Evolutionary conservation across 2,888 invertebrate species (phyloP).

Genomic region (Mechanitis mazaeus): DNA sequence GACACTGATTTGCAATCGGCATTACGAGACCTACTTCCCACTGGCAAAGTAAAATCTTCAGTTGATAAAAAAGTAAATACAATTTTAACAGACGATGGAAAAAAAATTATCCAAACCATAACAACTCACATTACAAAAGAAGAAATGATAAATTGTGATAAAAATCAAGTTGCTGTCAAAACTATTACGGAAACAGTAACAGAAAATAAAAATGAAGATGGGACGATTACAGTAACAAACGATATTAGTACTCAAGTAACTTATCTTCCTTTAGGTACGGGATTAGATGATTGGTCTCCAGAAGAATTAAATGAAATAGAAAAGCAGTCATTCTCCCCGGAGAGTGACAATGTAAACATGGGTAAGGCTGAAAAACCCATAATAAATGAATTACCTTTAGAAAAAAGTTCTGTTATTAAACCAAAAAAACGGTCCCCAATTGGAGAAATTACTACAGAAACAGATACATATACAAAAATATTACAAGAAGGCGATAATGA

Average conservation of each 20-base stretch:
- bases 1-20: slow-evolving; percentile 67
- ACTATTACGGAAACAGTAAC: slow-evolving; percentile 68
- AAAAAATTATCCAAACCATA: slow-evolving; percentile 62
- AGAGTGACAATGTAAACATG: slow-evolving; percentile 13
- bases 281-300: slow-evolving; percentile 67
- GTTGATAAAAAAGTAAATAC: slow-evolving; percentile 71
- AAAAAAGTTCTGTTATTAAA: slow-evolving; percentile 44
- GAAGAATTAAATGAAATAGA: slow-evolving; percentile 63
- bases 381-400: slow-evolving; percentile 40
- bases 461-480: slow-evolving; percentile 65
- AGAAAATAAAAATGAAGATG: slow-evolving; percentile 60
- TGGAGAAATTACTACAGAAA: slow-evolving; percentile 67
- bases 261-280: slow-evolving; percentile 65
- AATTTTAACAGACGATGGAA: slow-evolving; percentile 58
- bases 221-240: slow-evolving; percentile 67
- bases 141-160: slow-evolving; percentile 56
- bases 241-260: slow-evolving; percentile 70
- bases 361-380: slow-evolving; percentile 42
- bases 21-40: slow-evolving; percentile 56
- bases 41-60: slow-evolving; percentile 64
- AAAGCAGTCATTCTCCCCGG: slow-evolving; percentile 41
- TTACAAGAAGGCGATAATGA: slow-evolving; percentile 65
- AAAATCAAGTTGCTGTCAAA: slow-evolving; percentile 65
- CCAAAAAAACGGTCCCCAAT: slow-evolving; percentile 63
- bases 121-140: slow-evolving; percentile 67